A percentile compares a stretch with the other conserved stretches of the same genome.
Conservation (phyloP, 1,140 invertebrate genomes). For the Dendroctonus valens region DNA sequence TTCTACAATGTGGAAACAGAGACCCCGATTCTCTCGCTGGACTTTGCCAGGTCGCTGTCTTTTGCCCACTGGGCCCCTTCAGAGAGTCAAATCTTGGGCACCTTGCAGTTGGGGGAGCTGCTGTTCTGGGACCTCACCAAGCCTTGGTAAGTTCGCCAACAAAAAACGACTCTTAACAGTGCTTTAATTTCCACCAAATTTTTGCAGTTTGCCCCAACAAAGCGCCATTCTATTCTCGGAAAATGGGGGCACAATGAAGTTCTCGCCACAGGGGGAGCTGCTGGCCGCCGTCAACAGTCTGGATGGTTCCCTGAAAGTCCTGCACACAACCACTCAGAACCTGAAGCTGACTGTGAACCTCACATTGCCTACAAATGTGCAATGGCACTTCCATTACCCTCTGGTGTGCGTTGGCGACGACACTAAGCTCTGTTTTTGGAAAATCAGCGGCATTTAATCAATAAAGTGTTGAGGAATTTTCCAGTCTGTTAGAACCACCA, state of each 20-base stretch:
- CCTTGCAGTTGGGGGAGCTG: constrained; percentile 62
- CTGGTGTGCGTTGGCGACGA: constrained; percentile 63
- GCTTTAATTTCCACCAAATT: not conserved
- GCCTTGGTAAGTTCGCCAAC: constrained; percentile 51
- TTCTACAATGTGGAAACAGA: constrained; percentile 70
- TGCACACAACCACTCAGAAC: constrained; percentile 57
- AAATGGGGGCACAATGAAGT: constrained; percentile 57
- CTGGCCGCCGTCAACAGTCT: constrained; percentile 61
- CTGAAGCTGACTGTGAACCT: constrained; percentile 55
- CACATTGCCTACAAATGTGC: constrained; percentile 58
- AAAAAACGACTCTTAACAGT: constrained; percentile 6
- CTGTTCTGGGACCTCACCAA: constrained; percentile 63
- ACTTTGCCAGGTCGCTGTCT: constrained; percentile 62
- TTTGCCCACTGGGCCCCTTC: constrained; percentile 68
- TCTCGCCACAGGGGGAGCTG: constrained; percentile 57
- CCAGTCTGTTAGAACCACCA: too few species aligned
- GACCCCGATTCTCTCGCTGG: constrained; percentile 69
- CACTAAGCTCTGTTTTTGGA: constrained; percentile 63
- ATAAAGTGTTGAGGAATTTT: too few species aligned
- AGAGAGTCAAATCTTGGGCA: constrained; percentile 63
- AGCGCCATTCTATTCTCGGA: constrained; percentile 58
- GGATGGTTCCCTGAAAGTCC: constrained; percentile 60
- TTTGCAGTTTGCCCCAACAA: constrained; percentile 56
- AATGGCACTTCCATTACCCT: constrained; percentile 63
- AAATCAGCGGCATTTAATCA: constrained; percentile 50